Percentiles rank a stretch among this genome's conserved stretches.
phyloP scores from a whole-genome alignment of 2,888 invertebrate species.

The Hirtodrosophila trivittata region DNA sequence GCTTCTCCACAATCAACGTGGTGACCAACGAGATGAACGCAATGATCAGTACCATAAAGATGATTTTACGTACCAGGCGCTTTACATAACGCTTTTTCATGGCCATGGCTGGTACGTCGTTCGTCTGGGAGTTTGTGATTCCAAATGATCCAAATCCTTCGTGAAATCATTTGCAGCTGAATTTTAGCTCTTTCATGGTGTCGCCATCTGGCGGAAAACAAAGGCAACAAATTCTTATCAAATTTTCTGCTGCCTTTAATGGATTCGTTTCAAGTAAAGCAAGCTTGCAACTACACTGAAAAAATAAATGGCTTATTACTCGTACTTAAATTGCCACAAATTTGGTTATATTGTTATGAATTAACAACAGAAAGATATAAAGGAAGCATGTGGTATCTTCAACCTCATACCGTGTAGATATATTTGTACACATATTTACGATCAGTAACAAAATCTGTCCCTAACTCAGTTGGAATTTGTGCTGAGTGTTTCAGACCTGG shows the following conservation, averaged over 20 bases:
- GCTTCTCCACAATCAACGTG: constrained; percentile 66
- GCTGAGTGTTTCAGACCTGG: no score
- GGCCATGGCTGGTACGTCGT: constrained; percentile 55
- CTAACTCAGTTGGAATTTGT: no score
- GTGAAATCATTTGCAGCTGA: constrained; percentile 15
- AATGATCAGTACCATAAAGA: constrained; percentile 54
- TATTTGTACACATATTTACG: no score
- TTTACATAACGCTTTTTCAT: constrained; percentile 75
- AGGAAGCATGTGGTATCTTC: no score
- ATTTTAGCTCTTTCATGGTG: constrained; percentile 2
- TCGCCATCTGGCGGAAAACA: constrained; percentile 29
- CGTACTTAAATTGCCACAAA: no score
- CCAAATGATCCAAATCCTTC: constrained; percentile 28
- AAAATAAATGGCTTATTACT: no score
- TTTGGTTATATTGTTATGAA: no score
- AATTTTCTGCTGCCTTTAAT: constrained; percentile 11
- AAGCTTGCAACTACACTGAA: no score
- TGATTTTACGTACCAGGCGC: constrained; percentile 62
- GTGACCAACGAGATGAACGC: constrained; percentile 62
- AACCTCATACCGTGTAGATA: no score
- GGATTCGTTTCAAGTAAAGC: constrained; percentile 15
- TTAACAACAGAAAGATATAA: no score
- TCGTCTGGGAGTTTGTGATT: constrained; percentile 9
- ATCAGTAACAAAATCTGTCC: no score
- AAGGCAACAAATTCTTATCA: neutral